Base-by-base conservation (phyloP, 1,140 invertebrate species). In the Heliconius melpomene region DNA sequence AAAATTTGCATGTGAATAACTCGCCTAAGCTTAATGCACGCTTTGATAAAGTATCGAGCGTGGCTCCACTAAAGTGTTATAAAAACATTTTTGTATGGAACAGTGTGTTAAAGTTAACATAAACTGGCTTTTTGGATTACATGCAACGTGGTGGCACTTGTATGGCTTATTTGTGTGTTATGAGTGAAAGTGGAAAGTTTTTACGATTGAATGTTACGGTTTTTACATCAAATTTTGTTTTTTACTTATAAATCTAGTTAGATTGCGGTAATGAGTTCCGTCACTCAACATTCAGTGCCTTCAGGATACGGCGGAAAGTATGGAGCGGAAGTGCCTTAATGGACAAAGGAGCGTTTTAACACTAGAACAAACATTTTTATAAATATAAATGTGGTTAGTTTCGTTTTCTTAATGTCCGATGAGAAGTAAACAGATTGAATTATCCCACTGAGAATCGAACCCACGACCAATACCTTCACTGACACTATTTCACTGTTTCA, bases 1-100 rank as follows among this genome's bases (percentile, higher is more conserved):
- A 83, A 83, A 83, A 83, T 83, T 83, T 80, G 76, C 82, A 83
- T 83, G 76, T 82, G 77, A 80, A 83, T 83, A 73, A 78, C 52
- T 75, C 74, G 79, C 40, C 75, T 78, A 77, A 78, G 77, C 82
- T 83, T 78, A 80, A 83, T 76, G 70, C 79, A 78, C 54, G 70
- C 32, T 54, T 60, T 54, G 79, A 50, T 80, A 54, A 80, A 71
- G 72, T 77, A 72, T 77, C 38, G 79, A 72, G 46, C 70, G 38
- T 66, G 20, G 70, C 23, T 77, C 46, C 50, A 71, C 40, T 23
- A 75, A 70, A 32, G 36, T 52, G n/a, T 18, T 57, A 80, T 72
- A 79, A 76, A 72, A 72, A 72, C 40, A 46, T 66, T 72, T 80
- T 72, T 72, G 71, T 72, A 23, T 38, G 71, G 32, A 72, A 38